Evolutionary conservation across 2,113 vertebrate species (phyloP).

Genomic region (Sporophila hypoxantha): DNA sequence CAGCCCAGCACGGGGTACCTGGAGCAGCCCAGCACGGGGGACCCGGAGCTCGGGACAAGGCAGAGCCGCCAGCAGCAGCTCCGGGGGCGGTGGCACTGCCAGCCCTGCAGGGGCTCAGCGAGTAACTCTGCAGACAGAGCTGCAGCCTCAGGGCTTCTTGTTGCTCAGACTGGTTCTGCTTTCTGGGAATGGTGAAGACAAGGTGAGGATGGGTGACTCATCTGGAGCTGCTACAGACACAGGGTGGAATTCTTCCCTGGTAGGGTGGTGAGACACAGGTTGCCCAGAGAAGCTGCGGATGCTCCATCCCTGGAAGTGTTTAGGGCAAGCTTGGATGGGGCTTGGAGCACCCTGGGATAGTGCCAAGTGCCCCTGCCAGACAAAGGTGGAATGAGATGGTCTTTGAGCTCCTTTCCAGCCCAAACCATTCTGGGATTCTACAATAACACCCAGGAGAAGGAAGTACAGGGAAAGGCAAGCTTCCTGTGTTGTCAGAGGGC

Average conservation of each 20-base stretch:
- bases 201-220: not conserved
- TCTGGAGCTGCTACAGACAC: not conserved
- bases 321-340: not conserved
- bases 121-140: not conserved
- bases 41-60: accelerated
- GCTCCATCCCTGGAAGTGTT: not conserved
- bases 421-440: not conserved
- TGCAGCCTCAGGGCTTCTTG: not conserved
- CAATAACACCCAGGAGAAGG: accelerated
- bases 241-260: not conserved
- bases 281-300: not conserved
- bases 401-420: not conserved
- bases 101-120: not conserved
- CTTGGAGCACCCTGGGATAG: not conserved
- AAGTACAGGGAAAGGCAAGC: not conserved
- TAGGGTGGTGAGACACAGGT: not conserved
- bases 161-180: not conserved
- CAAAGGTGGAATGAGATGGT: not conserved
- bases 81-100: not conserved
- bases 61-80: not conserved
- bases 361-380: not conserved
- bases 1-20: not conserved
- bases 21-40: not conserved
- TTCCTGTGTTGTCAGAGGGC: not conserved
- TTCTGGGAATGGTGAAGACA: not conserved